These are phyloP conservation scores for Spondyliosoma cantharus DNA, from an alignment of 2,797 vertebrate species.

Conservation along the genomic window DNA sequence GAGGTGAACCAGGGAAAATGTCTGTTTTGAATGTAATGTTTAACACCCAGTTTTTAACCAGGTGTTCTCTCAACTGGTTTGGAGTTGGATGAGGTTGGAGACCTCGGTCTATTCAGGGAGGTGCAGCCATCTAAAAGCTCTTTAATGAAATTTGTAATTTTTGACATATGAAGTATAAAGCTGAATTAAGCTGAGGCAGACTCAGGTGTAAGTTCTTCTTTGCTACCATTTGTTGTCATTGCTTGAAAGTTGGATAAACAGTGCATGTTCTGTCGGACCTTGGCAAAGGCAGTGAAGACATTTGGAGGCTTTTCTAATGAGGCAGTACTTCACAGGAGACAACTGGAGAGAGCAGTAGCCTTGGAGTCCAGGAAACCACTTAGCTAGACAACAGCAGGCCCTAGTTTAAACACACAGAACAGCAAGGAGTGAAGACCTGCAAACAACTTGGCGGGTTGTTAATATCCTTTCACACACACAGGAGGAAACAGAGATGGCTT, in stretches of 20 bases:
- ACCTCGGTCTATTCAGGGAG: too few species aligned
- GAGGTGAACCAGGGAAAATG: not conserved
- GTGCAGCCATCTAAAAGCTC: too few species aligned
- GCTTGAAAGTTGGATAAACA: slow-evolving; percentile 19
- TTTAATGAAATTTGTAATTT: slow-evolving; percentile 8
- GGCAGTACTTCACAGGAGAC: slow-evolving; percentile 13
- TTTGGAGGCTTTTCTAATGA: slow-evolving; percentile 37
- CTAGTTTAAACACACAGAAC: slow-evolving; percentile 22
- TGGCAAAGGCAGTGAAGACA: slow-evolving; percentile 4
- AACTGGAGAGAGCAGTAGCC: slow-evolving; percentile 23
- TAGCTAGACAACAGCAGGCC: not conserved
- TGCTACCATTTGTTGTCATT: not conserved
- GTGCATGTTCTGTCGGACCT: slow-evolving; percentile 7
- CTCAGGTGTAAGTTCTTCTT: not conserved
- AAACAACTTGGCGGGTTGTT: slow-evolving; percentile 46
- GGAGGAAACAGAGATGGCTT: not conserved
- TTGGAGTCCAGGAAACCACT: slow-evolving; percentile 17
- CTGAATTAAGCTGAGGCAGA: not conserved
- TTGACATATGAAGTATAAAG: not conserved
- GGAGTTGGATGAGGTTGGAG: not conserved
- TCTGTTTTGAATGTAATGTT: slow-evolving; percentile 6
- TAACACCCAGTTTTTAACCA: slow-evolving; percentile 9
- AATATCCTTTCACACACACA: slow-evolving; percentile 33
- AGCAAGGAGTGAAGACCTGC: slow-evolving; percentile 25
- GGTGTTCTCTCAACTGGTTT: slow-evolving; percentile 21